Conservation (phyloP, 1,140 invertebrate species). For the Homalodisca vitripennis region DNA sequence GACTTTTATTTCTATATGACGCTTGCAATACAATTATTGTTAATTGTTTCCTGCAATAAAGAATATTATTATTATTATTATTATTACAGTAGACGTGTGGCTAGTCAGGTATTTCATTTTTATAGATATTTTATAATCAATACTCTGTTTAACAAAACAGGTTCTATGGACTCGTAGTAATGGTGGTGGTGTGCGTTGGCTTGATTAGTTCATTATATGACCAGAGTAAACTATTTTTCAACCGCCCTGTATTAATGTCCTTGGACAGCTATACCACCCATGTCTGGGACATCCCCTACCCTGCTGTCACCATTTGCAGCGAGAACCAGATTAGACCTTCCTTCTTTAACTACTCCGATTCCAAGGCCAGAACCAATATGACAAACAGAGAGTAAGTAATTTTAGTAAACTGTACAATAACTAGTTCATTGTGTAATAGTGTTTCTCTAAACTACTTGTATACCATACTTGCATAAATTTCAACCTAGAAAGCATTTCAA, state of each 20-base stretch:
- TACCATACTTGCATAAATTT: too few species aligned
- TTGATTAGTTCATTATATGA: constrained; percentile 3
- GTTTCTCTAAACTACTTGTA: too few species aligned
- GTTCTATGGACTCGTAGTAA: constrained; percentile 20
- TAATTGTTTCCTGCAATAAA: too few species aligned
- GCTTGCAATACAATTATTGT: too few species aligned
- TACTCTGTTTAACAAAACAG: background rate
- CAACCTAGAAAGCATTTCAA: too few species aligned
- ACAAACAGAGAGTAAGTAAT: constrained; percentile 16
- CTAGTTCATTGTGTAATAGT: too few species aligned
- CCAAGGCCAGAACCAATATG: background rate
- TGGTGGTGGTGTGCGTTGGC: constrained; percentile 1
- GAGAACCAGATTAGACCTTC: constrained; percentile 30
- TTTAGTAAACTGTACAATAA: too few species aligned
- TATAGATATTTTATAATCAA: too few species aligned
- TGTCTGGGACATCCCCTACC: constrained; percentile 37
- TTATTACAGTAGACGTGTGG: too few species aligned
- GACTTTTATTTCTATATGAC: too few species aligned
- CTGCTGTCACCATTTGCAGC: constrained; percentile 39
- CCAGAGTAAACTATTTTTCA: constrained; percentile 10
- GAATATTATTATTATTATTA: too few species aligned
- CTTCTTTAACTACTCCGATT: constrained; percentile 2
- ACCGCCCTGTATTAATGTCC: constrained; percentile 24
- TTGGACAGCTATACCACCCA: background rate
- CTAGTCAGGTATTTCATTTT: too few species aligned